These are phyloP conservation scores for Chrysomela aeneicollis DNA, from an alignment of 2,888 invertebrate genomes.

Conservation along the genomic window DNA sequence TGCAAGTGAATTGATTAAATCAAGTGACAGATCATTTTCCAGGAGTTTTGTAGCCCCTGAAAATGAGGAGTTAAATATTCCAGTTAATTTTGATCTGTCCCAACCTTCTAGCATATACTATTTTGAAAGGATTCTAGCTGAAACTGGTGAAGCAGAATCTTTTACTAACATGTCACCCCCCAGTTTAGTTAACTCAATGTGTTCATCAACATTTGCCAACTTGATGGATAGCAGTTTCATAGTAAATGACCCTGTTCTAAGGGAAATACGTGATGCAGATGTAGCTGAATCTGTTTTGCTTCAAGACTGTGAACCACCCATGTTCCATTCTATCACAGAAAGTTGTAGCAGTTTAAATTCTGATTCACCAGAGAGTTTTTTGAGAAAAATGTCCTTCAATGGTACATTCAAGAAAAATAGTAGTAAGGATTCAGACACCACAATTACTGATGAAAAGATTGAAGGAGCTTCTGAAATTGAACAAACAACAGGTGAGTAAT, in stretches of 20 bases:
- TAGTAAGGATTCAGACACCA: constrained; percentile 28
- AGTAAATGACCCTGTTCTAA: constrained; percentile 58
- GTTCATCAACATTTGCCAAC: constrained; percentile 61
- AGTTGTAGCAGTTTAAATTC: constrained; percentile 58
- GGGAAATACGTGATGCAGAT: constrained; percentile 59
- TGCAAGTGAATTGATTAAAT: constrained; percentile 30
- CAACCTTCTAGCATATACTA: constrained; percentile 54
- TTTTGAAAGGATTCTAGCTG: constrained; percentile 56
- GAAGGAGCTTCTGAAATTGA: background rate
- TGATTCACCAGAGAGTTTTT: constrained; percentile 56
- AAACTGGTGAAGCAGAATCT: constrained; percentile 63
- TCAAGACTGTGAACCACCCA: constrained; percentile 55
- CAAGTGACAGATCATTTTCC: constrained; percentile 10
- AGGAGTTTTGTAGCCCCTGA: constrained; percentile 35
- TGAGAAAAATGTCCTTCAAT: constrained; percentile 51
- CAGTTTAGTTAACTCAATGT: constrained; percentile 67
- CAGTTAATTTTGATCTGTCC: constrained; percentile 56
- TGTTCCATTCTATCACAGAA: constrained; percentile 57
- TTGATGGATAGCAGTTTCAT: constrained; percentile 60
- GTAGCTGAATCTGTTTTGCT: constrained; percentile 54
- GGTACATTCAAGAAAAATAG: constrained; percentile 42
- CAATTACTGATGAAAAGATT: constrained; percentile 2
- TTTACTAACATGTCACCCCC: constrained; percentile 66
- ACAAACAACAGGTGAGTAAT: constrained; percentile 20
- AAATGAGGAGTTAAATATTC: constrained; percentile 37